Base-by-base conservation (phyloP, 1,140 invertebrate species). In the Zaprionus nigranus region DNA sequence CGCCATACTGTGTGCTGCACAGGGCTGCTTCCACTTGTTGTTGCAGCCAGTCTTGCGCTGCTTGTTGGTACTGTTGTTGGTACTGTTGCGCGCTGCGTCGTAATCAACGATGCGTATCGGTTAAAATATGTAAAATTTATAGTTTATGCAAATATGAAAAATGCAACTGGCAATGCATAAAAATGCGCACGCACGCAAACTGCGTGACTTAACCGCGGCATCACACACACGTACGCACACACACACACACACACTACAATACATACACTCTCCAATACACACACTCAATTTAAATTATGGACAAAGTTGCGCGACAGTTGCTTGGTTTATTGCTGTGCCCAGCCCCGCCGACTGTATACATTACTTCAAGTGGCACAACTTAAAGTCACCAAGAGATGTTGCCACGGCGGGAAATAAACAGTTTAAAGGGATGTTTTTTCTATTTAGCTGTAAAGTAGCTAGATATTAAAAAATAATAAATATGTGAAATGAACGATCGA, bases 61-160 rank as follows among this genome's bases (percentile, higher is more conserved):
- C 20, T 64, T 64, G 63, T 51, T 68, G 53, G 22, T 72, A 53
- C 72, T 78, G 51, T 17, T 64, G 66, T 58, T 30, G 28, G 6
- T 71, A 34, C 22, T 59, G 74, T 13, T 59, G 28, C 53, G 51
- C 72, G 54, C 38, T 58, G 64, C 70, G 67, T 72, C 38, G 86
- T 79, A 90, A 90, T 90, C 85, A 90, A 90, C 85, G 85, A 90
- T 90, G 85, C 85, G 85, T 90, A 90, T 90, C 85, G 85, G 82
- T 90, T 90, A 90, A 90, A 88, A 90, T 90, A 90, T 90, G 85
- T 90, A 90, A 85, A 90, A 90, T 90, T 90, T 90, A 90, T 90
- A 90, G 85, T 90, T 90, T 90, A 90, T 90, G 85, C 85, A 90
- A 90, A 90, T 90, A 90, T 90, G 86, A 90, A 90, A 90, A 90